A percentile compares a stretch with the other conserved stretches of the same genome.
phyloP scores from a whole-genome alignment of 1,140 invertebrate genomes.

The Probaryconus sp. region DNA sequence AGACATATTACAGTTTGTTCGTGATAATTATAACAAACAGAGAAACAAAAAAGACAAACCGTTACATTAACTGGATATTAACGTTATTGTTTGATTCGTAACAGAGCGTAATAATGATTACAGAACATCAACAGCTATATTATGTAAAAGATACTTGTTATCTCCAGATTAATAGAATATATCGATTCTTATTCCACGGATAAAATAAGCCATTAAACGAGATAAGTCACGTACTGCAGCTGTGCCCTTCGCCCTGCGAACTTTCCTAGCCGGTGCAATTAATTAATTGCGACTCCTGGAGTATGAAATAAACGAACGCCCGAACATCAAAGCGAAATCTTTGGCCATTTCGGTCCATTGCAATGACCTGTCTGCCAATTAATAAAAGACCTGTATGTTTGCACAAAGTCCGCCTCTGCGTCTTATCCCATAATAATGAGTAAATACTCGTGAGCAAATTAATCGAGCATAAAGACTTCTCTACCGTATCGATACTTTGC shows the following conservation, averaged over 20 bases:
- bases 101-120: too few species aligned
- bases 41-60: too few species aligned
- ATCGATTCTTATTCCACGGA: conserved; percentile 19
- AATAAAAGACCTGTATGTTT: conserved; percentile 71
- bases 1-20: too few species aligned
- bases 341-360: conserved; percentile 59
- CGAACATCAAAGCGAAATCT: conserved; percentile 69
- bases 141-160: conserved; percentile 14
- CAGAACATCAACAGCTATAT: background rate
- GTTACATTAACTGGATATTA: too few species aligned
- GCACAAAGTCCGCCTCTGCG: conserved; percentile 56
- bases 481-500: conserved; percentile 48
- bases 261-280: conserved; percentile 62
- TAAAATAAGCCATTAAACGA: conserved; percentile 14
- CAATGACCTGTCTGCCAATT: conserved; percentile 72
- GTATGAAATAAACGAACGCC: conserved; percentile 70
- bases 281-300: conserved; percentile 71
- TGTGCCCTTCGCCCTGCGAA: conserved; percentile 29
- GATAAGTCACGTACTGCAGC: conserved; percentile 51
- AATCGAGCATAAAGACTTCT: conserved; percentile 54
- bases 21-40: too few species aligned
- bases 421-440: conserved; percentile 74
- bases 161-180: conserved; percentile 23
- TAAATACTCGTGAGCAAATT: conserved; percentile 65
- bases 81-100: too few species aligned